phyloP scores from a whole-genome alignment of 2,888 invertebrate genomes.

The Villa cingulata region DNA sequence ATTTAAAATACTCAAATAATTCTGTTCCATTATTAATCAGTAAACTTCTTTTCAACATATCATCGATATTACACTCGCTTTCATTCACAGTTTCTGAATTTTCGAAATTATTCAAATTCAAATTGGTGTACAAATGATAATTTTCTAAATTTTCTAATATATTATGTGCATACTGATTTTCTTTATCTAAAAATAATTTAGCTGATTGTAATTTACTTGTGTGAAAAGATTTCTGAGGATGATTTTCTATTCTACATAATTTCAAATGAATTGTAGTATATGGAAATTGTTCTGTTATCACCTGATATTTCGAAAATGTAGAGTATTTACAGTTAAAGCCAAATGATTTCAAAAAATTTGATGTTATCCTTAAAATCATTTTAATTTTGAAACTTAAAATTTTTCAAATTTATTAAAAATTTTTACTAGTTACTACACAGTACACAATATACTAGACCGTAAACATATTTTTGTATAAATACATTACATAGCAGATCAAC shows the following conservation, averaged over 20 bases:
- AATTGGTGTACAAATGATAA: slow-evolving; percentile 3
- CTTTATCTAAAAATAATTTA: slow-evolving; percentile 24
- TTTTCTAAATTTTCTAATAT: slow-evolving; percentile 23
- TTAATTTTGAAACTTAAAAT: neutral
- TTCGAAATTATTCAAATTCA: neutral
- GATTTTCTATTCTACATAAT: too few species aligned
- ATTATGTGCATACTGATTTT: slow-evolving; percentile 29
- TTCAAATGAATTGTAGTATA: too few species aligned
- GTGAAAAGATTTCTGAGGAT: neutral
- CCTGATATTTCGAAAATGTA: too few species aligned
- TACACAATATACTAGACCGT: too few species aligned
- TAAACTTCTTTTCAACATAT: slow-evolving; percentile 6
- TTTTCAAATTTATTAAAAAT: too few species aligned
- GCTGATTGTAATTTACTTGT: slow-evolving; percentile 1
- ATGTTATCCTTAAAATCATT: neutral
- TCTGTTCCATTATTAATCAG: slow-evolving; percentile 9
- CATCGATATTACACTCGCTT: slow-evolving; percentile 8
- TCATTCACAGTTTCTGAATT: too few species aligned
- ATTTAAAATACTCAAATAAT: slow-evolving; percentile 19
- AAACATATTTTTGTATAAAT: too few species aligned
- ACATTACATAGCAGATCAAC: too few species aligned
- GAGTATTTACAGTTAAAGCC: neutral
- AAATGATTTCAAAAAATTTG: neutral
- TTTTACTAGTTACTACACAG: too few species aligned
- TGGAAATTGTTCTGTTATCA: too few species aligned